phyloP scores from a whole-genome alignment of 1,140 invertebrate species.

The Dendroctonus ponderosae region DNA sequence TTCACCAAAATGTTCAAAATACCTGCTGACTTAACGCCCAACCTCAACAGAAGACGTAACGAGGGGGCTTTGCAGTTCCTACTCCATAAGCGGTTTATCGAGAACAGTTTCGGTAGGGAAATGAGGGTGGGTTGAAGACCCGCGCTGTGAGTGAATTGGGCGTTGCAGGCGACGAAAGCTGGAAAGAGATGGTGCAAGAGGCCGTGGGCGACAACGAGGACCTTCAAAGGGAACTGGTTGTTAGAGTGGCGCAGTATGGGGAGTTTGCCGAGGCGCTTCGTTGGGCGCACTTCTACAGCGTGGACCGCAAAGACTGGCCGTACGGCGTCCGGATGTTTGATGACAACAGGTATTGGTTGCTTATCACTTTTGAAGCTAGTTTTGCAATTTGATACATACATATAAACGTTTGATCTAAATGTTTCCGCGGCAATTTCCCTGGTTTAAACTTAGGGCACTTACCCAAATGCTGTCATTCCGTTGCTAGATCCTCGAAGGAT shows the following conservation, averaged over 20 bases:
- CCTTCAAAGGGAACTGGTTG: constrained; percentile 58
- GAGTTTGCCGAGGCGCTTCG: constrained; percentile 60
- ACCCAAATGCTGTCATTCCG: too few relatives aligned
- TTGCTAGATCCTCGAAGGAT: too few relatives aligned
- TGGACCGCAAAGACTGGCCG: constrained; percentile 59
- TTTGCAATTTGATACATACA: background rate
- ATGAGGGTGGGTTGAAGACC: too few relatives aligned
- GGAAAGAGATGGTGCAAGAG: constrained; percentile 67
- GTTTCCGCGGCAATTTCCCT: too few relatives aligned
- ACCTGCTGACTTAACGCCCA: constrained; percentile 60
- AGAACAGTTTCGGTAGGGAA: constrained; percentile 56
- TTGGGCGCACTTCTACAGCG: constrained; percentile 61
- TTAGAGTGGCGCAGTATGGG: constrained; percentile 53
- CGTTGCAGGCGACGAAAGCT: constrained; percentile 57
- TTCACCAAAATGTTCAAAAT: constrained; percentile 63
- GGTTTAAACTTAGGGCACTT: too few relatives aligned
- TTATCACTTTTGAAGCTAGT: background rate
- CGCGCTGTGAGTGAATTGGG: background rate
- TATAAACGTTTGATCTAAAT: too few relatives aligned
- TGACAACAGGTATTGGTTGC: constrained; percentile 38
- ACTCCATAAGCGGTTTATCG: constrained; percentile 62
- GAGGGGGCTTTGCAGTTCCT: constrained; percentile 66
- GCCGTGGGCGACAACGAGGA: constrained; percentile 57
- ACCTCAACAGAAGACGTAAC: constrained; percentile 62
- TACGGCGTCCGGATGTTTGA: constrained; percentile 52